phyloP scores from a whole-genome alignment of 2,113 vertebrate species.

The Phyllostomus discolor region DNA sequence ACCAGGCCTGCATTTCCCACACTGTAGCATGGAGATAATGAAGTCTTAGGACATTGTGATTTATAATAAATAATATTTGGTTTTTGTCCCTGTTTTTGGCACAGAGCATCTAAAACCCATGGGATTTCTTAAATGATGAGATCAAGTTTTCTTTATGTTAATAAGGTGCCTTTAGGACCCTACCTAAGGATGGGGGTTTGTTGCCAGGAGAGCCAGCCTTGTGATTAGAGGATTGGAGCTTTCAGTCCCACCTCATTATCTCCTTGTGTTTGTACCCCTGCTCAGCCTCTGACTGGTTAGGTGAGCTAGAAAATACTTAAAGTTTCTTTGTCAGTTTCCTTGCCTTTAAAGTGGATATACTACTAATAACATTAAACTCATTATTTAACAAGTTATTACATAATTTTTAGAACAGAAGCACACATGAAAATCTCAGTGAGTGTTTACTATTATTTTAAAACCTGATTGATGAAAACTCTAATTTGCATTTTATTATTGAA shows the following conservation, averaged over 20 bases:
- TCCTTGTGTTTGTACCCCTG: background rate
- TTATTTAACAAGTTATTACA: background rate
- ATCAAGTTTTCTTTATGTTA: background rate
- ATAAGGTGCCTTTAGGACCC: background rate
- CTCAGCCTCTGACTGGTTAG: background rate
- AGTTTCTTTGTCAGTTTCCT: background rate
- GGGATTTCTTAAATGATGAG: background rate
- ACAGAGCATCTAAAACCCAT: background rate
- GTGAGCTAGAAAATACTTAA: background rate
- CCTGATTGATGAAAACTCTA: background rate
- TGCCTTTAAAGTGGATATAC: constrained; percentile 1
- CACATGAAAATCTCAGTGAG: background rate
- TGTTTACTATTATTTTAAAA: constrained; percentile 11
- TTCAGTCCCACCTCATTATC: background rate
- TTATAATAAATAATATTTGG: background rate
- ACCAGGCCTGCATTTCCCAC: background rate
- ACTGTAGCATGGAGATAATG: background rate
- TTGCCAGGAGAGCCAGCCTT: background rate
- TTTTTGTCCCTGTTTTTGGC: background rate
- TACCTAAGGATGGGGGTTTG: background rate
- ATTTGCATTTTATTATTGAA: background rate
- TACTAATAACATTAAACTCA: background rate
- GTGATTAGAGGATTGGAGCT: background rate
- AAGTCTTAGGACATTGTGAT: background rate
- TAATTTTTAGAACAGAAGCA: background rate